phyloP scores from a whole-genome alignment of 2,113 vertebrate species.

The Syngnathus floridae region DNA sequence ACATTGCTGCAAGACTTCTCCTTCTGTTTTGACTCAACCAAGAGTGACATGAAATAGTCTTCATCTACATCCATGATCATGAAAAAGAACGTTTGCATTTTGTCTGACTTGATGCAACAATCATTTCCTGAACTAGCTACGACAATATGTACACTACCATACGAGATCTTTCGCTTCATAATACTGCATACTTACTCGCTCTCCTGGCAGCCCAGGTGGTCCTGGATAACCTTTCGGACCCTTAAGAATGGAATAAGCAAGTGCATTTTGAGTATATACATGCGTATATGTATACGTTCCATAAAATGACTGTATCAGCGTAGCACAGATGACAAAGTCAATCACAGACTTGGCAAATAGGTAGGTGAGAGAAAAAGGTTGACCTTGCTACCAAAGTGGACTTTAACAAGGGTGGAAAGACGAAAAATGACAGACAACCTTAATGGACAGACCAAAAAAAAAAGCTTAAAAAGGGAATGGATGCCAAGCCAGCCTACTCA shows the following conservation, averaged over 20 bases:
- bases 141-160: not conserved
- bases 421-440: not conserved
- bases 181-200: constrained; percentile 74
- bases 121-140: not conserved
- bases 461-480: not conserved
- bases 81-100: not conserved
- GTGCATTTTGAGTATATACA: not conserved
- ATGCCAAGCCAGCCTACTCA: not conserved
- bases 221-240: constrained; percentile 85
- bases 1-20: constrained; percentile 8
- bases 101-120: not conserved
- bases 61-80: not conserved
- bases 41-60: not conserved
- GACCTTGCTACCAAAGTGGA: too few species aligned
- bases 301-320: not conserved
- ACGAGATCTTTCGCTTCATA: not conserved
- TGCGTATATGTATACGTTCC: not conserved
- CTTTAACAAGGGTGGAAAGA: not conserved
- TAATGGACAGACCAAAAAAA: not conserved
- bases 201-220: constrained; percentile 74
- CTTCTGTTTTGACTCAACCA: not conserved
- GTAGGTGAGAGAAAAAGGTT: too few species aligned
- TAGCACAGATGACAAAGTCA: too few species aligned
- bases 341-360: too few species aligned
- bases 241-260: constrained; percentile 65